These are phyloP conservation scores for Rhombomys opimus DNA, from an alignment of 2,113 vertebrate species.

Conservation along the genomic window DNA sequence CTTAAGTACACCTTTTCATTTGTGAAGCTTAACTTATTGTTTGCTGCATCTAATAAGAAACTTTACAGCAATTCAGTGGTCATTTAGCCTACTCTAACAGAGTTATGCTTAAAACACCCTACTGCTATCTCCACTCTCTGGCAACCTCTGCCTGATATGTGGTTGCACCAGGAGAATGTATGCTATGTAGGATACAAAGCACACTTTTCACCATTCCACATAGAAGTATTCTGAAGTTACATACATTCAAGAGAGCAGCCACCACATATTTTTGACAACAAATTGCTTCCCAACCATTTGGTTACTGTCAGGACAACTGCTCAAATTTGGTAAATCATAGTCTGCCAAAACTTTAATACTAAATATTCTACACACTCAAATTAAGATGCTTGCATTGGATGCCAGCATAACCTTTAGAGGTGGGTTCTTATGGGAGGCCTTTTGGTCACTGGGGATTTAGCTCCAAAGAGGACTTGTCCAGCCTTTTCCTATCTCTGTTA, in stretches of 20 bases:
- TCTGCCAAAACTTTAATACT: background rate
- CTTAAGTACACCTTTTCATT: constrained; percentile 34
- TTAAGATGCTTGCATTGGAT: background rate
- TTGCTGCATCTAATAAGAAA: constrained; percentile 20
- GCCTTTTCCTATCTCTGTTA: background rate
- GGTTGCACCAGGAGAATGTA: background rate
- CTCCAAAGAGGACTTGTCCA: background rate
- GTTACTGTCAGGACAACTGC: background rate
- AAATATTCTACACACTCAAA: background rate
- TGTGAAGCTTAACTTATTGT: constrained; percentile 49
- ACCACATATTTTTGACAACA: background rate
- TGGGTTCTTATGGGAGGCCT: background rate
- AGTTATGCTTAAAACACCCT: background rate
- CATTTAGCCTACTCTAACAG: background rate
- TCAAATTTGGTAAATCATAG: background rate
- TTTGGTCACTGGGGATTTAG: background rate
- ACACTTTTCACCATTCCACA: background rate
- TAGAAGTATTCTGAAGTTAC: background rate
- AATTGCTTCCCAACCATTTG: background rate
- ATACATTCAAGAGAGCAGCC: background rate
- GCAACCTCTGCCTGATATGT: background rate
- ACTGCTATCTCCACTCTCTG: background rate
- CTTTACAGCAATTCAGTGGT: background rate
- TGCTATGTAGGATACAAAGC: background rate
- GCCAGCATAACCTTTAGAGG: background rate